Conservation (phyloP, 2,113 vertebrate genomes). For the Platanista minor region DNA sequence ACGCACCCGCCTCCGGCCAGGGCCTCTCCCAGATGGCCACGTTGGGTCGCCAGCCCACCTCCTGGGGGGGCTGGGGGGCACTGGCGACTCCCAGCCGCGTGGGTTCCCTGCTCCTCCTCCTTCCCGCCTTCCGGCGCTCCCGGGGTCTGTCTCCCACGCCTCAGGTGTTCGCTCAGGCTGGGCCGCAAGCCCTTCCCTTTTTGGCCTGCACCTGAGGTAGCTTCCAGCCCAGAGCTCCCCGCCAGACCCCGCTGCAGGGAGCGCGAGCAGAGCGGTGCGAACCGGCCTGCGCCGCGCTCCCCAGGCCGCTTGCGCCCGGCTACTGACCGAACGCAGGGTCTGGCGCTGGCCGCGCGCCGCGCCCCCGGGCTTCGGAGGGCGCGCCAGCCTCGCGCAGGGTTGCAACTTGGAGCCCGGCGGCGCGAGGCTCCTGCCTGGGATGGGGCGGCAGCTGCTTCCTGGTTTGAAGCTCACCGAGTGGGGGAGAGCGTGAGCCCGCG, state of each 20-base stretch:
- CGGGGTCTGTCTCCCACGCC: accelerated
- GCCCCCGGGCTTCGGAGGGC: neutral
- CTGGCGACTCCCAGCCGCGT: neutral
- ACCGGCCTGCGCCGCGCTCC: neutral
- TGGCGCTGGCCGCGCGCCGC: neutral
- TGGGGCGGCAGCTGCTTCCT: constrained; percentile 67
- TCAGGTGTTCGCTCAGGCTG: neutral
- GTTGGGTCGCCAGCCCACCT: neutral
- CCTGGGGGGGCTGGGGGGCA: neutral
- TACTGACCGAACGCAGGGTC: neutral
- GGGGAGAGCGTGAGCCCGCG: constrained; percentile 62
- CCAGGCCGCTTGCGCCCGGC: neutral
- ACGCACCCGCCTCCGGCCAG: neutral
- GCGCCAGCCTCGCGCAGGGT: neutral
- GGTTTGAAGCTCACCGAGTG: constrained; percentile 50
- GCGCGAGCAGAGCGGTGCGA: neutral
- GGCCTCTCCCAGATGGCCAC: neutral
- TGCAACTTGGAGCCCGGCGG: neutral
- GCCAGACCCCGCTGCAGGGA: neutral
- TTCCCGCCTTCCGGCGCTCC: neutral
- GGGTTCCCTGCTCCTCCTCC: neutral
- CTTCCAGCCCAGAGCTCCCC: neutral
- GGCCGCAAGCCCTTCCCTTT: neutral
- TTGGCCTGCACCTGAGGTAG: neutral
- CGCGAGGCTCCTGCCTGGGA: neutral